Evolutionary conservation across 2,797 vertebrate species (phyloP).

Genomic region (Hylomyscus alleni): DNA sequence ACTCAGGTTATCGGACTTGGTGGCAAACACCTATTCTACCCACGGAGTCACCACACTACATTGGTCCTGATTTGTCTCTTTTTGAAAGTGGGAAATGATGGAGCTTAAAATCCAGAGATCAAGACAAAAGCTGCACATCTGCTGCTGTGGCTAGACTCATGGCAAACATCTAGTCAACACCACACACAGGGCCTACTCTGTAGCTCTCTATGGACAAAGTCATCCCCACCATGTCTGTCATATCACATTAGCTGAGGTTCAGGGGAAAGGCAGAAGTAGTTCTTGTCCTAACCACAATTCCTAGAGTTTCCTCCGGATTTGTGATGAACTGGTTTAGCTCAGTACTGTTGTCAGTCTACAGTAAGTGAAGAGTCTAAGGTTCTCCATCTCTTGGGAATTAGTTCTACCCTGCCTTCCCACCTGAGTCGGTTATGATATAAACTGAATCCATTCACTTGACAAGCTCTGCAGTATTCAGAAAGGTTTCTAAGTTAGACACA

Average conservation of each 20-base stretch:
- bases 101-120: background rate
- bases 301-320: background rate
- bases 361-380: background rate
- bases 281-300: background rate
- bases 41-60: background rate
- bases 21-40: background rate
- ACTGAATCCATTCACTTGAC: constrained; percentile 70
- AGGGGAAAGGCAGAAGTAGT: background rate
- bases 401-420: background rate
- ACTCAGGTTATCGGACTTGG: background rate
- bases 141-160: background rate
- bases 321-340: background rate
- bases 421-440: constrained; percentile 31
- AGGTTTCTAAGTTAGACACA: constrained; percentile 71
- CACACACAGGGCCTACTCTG: background rate
- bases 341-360: background rate
- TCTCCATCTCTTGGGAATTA: constrained; percentile 38
- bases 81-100: background rate
- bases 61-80: background rate
- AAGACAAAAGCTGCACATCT: background rate
- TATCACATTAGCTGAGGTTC: background rate
- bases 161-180: background rate
- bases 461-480: constrained; percentile 26
- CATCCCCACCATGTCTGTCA: background rate
- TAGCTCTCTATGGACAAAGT: background rate